Base-by-base conservation (phyloP, 2,888 invertebrate species). In the Lithophane ornitopus region DNA sequence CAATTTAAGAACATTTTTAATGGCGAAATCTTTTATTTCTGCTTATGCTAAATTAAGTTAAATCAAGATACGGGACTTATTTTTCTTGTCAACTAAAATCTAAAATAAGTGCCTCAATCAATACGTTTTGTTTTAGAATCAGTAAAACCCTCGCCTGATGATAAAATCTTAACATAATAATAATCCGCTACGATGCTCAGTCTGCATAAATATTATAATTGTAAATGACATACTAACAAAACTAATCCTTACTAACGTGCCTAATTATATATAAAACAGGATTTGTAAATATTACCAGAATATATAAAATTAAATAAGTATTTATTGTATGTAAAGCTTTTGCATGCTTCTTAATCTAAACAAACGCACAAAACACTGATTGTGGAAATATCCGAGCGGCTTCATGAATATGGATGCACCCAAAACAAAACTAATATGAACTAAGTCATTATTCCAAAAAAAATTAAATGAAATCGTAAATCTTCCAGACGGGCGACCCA, bases 401-500 rank as follows among this genome's bases (percentile, higher is more conserved):
- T 56, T 66, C 59, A 70, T 54, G 28, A 54, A 81, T 44, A 34
- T 34, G 19, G 28, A 58, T 70, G 75, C 83, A 79, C 79, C 41
- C 16, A 26, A 54, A 71, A 41, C 14, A 52, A 59, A 71, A 84
- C 83, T 82, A 84, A 59, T 59, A 34, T 59, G 59, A 34, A 59
- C 28, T 9, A 9, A 34, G 19, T 12, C 2, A 14, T 6, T 39
- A 52, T 28, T 11, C 2, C 0, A 67, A n/a, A 62, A 46, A 34
- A 26, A 34, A 46, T 52, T 0, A 54, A 70, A 71, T 22, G 0
- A 2, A 56, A 59, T 12, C 12, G 7, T 44, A 41, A 41, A 28
- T 11, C 11, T 90, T 90, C 0, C 94, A 96, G 96, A 96, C 85
- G 95, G 95, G 65, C 94, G 96, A 59, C 96, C 96, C 76, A 96